Conservation (phyloP, 2,797 vertebrate genomes). For the Pelochelys cantorii region DNA sequence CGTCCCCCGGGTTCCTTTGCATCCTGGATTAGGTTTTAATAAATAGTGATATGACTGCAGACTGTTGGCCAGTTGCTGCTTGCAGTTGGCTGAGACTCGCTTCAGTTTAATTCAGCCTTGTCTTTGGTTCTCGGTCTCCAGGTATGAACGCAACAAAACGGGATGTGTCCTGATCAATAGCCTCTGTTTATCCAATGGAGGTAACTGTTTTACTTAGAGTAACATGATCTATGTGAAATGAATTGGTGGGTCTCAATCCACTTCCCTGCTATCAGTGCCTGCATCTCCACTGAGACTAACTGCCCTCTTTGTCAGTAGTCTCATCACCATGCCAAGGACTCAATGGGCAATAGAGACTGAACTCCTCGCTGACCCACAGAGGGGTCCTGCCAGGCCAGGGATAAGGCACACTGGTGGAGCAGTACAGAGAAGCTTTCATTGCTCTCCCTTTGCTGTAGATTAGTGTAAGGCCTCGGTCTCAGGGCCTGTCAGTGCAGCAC, state of each 20-base stretch:
- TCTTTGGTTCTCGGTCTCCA: conserved; percentile 62
- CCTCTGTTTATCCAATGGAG: conserved; percentile 97
- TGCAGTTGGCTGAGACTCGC: neutral
- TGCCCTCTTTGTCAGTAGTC: neutral
- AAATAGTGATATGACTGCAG: accelerated
- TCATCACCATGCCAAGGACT: neutral
- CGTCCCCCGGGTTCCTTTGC: neutral
- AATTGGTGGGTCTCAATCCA: neutral
- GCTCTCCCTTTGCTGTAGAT: neutral
- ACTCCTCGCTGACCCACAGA: neutral
- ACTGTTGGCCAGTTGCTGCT: accelerated
- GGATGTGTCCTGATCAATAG: conserved; percentile 92
- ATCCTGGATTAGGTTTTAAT: neutral
- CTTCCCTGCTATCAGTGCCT: neutral
- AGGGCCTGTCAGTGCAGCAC: neutral
- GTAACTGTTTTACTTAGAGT: conserved; percentile 58
- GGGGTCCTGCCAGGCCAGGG: neutral
- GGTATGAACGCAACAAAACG: conserved; percentile 91
- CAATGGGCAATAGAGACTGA: neutral
- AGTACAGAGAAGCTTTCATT: neutral
- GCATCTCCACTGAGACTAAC: neutral
- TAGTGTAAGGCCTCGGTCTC: neutral
- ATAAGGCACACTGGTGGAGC: neutral
- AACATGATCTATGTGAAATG: neutral
- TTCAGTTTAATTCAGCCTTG: neutral